Conservation (phyloP, 1,140 invertebrate species). For the Drosophila virilis region DNA sequence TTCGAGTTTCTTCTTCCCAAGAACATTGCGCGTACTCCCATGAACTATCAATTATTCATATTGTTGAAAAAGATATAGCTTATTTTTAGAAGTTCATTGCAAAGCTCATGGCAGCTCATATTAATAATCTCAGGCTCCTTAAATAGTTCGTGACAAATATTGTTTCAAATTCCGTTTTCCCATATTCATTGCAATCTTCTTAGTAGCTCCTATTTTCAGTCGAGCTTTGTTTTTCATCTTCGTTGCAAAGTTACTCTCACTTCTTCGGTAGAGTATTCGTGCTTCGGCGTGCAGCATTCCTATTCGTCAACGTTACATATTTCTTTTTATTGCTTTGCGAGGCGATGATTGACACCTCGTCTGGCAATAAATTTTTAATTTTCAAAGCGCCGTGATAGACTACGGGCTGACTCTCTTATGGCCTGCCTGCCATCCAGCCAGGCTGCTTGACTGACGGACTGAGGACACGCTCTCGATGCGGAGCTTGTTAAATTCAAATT, state of each 20-base stretch:
- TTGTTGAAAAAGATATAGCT: too few species aligned
- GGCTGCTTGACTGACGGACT: conserved; percentile 32
- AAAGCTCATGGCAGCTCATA: neutral
- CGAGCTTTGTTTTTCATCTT: neutral
- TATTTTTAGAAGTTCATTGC: neutral
- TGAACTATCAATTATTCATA: too few species aligned
- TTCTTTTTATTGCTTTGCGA: conserved; percentile 46
- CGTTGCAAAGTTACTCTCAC: neutral
- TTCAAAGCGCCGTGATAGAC: conserved; percentile 70
- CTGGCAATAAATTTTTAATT: conserved; percentile 82
- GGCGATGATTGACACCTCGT: conserved; percentile 72
- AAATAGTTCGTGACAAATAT: neutral
- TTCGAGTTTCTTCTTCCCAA: too few species aligned
- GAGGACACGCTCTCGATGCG: conserved; percentile 32
- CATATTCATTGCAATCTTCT: neutral
- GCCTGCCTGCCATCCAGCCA: conserved; percentile 4
- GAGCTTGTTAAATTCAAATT: conserved; percentile 82
- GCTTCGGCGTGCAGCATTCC: neutral
- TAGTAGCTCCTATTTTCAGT: too few species aligned
- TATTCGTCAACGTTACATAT: conserved; percentile 12
- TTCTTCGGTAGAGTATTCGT: conserved; percentile 7
- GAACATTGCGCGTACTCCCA: too few species aligned
- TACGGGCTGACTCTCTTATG: conserved; percentile 17
- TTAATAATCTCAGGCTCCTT: neutral
- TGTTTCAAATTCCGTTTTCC: too few species aligned